Evolutionary conservation across 2,888 invertebrate genomes (phyloP).

Genomic region (Macrosoma leucophasiata): DNA sequence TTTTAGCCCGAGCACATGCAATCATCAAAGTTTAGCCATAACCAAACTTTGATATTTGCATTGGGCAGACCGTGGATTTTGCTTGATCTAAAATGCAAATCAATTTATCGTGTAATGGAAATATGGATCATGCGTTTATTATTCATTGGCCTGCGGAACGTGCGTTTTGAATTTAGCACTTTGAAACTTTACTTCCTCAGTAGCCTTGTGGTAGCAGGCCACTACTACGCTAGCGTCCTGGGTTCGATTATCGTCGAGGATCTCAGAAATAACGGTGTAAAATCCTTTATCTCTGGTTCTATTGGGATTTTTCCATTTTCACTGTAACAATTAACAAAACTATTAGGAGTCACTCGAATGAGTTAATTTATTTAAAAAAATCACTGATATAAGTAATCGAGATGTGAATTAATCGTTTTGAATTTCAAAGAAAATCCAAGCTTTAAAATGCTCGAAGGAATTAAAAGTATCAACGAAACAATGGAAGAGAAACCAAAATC

Average conservation of each 20-base stretch:
- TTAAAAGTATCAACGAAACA: neutral
- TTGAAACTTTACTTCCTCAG: neutral
- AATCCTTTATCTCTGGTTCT: neutral
- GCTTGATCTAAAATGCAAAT: conserved; percentile 8
- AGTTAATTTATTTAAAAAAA: too few relatives aligned
- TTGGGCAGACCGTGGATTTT: too few relatives aligned
- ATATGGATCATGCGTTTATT: neutral
- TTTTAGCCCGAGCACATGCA: too few relatives aligned
- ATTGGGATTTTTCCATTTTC: neutral
- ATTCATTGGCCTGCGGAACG: conserved; percentile 1
- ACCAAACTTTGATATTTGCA: too few relatives aligned
- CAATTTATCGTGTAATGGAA: conserved; percentile 6
- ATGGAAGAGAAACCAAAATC: conserved; percentile 27
- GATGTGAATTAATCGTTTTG: conserved; percentile 1
- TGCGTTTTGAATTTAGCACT: neutral
- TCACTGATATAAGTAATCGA: neutral
- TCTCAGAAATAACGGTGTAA: neutral
- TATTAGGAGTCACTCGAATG: too few relatives aligned
- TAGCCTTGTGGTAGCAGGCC: conserved; percentile 4
- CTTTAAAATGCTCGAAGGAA: neutral
- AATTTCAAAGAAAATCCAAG: too few relatives aligned
- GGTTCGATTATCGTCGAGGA: neutral
- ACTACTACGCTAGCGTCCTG: neutral
- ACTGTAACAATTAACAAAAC: too few relatives aligned
- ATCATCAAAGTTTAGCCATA: too few relatives aligned